Evolutionary conservation across 2,113 vertebrate species (phyloP), one percentile per base, ranked within the genome.

Genomic region (Isichthys henryi): DNA sequence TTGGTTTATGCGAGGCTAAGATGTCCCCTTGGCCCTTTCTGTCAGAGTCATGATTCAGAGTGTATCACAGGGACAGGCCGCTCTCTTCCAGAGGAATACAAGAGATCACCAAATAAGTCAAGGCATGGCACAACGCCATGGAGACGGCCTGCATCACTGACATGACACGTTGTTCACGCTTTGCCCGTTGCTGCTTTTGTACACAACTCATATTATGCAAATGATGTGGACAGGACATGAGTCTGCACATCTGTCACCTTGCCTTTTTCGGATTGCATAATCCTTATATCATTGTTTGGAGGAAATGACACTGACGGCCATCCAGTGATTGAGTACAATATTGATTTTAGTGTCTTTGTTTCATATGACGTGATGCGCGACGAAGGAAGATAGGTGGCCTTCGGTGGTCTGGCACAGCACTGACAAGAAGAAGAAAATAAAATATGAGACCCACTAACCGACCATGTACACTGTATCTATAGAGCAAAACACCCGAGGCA

Each of bases 1-100:
- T 88, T 88, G 52, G 52, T 86, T 89, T 89, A 89, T 45, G 52
- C 21, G 17, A 89, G 53, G 23, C n/a, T 66, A 89, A 85, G 82
- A 45, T 85, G 39, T 86, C 70, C 53, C n/a, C 43, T 85, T 66
- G 8, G 87, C 56, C 39, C 74, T 87, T 87, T 87, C 31, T 88
- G 39, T 46, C 21, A 62, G 53, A 88, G 56, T 27, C 50, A 87
- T 56, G 86, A 35, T 87, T 87, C 39, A 88, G 56, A 62, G 86
- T 13, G 19, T 62, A 4, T 43, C 35, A 7, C 19, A 45, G 53
- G 53, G 35, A 66, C 19, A 88, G 87, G 17, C 35, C 8, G 0
- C 19, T 88, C 52, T 27, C 39, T 31, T 66, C 87, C 52, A 56
- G 50, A 31, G 31, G 13, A 56, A 56, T 87, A 35, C 53, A 87